A percentile compares a stretch with the other conserved stretches of the same genome.
These are phyloP conservation scores for Naja naja DNA, from an alignment of 2,113 vertebrate genomes.

Conservation along the genomic window DNA sequence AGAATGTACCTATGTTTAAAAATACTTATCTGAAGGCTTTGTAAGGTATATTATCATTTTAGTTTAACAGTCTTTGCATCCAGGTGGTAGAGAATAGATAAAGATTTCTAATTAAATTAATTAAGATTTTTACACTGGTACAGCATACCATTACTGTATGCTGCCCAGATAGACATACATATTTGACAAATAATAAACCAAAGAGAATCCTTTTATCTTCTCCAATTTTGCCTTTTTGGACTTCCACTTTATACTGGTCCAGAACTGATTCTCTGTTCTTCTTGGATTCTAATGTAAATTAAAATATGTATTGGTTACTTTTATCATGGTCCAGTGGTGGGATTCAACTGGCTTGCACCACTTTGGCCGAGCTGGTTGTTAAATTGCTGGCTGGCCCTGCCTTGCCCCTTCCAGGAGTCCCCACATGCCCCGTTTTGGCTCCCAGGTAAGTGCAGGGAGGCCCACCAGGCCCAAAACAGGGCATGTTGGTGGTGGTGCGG, in stretches of 20 bases:
- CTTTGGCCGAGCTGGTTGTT: too few relatives aligned
- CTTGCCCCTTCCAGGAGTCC: too few relatives aligned
- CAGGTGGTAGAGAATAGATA: neutral
- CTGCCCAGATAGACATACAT: too few relatives aligned
- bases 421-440: too few relatives aligned
- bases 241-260: neutral
- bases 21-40: neutral
- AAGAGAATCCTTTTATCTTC: neutral
- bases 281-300: neutral
- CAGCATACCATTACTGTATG: too few relatives aligned
- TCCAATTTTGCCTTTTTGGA: neutral
- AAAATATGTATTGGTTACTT: neutral
- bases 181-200: neutral
- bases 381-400: too few relatives aligned
- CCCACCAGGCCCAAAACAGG: too few relatives aligned
- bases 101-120: slow-evolving; percentile 24
- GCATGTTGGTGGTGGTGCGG: too few relatives aligned
- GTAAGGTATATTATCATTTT: neutral
- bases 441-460: too few relatives aligned
- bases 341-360: too few relatives aligned
- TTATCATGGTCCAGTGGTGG: neutral
- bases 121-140: neutral
- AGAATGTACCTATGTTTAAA: neutral
- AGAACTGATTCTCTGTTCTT: neutral
- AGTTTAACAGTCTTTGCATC: neutral